phyloP scores from a whole-genome alignment of 1,140 invertebrate genomes.

The Oedothorax gibbosus region DNA sequence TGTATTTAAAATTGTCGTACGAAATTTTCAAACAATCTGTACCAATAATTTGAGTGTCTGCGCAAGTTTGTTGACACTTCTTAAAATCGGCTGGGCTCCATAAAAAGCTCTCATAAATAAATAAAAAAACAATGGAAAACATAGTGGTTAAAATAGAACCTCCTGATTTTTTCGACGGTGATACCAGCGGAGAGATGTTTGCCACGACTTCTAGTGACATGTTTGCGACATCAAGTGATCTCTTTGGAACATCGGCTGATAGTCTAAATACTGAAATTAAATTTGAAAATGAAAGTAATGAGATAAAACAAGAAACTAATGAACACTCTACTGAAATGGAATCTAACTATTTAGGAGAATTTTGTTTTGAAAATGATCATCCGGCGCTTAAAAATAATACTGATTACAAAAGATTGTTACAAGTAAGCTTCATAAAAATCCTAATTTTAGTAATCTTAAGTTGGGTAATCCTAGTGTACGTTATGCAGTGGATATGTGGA shows the following conservation, averaged over 20 bases:
- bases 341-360: slow-evolving; percentile 67
- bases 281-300: not conserved
- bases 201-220: too few species aligned
- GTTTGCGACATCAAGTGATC: not conserved
- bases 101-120: not conserved
- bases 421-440: slow-evolving; percentile 69
- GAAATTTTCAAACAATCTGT: too few species aligned
- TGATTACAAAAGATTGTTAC: slow-evolving; percentile 84
- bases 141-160: not conserved
- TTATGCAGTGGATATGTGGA: too few species aligned
- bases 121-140: not conserved
- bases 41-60: too few species aligned
- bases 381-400: slow-evolving; percentile 85
- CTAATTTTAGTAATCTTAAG: too few species aligned
- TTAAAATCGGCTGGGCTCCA: not conserved
- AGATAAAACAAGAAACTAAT: not conserved
- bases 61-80: too few species aligned
- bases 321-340: not conserved
- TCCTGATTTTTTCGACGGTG: not conserved
- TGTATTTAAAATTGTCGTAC: too few species aligned
- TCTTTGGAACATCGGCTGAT: not conserved
- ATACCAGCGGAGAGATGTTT: too few species aligned
- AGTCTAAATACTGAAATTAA: not conserved
- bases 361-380: slow-evolving; percentile 91
- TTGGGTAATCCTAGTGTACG: too few species aligned